Base-by-base conservation (phyloP, 1,140 invertebrate species). In the Oncopeltus fasciatus region DNA sequence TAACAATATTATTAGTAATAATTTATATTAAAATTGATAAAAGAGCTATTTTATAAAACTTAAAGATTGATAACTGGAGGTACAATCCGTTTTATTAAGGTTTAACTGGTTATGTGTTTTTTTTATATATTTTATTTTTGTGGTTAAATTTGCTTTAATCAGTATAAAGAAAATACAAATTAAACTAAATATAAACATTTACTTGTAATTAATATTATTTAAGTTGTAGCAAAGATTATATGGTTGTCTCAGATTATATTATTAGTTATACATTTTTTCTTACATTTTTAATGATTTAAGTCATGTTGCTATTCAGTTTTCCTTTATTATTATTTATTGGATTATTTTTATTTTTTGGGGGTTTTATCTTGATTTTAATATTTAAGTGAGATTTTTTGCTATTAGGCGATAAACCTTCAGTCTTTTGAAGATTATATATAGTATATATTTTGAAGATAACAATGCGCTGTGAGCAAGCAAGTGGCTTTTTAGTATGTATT, bases 401-500 rank as follows among this genome's bases (percentile, higher is more conserved):
- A 26, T 28, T 47, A 29, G 21, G 59, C 59, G 26, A 24, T 60
- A 49, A 28, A 59, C 46, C 59, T 60, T 51, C 59, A 60, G 59
- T 60, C 59, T 47, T 60, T 28, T 60, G 43, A 47, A 38, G 33
- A 49, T 60, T 47, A 60, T 33, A 27, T 64, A 59, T 60, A 47
- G 31, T 64, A 59, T 60, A 59, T 61, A 64, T 61, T 64, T 64
- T 61, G 26, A 61, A 64, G 28, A 60, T 64, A 61, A 64, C 63
- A 61, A 33, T 61, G 63, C 46, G 63, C 63, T 64, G 63, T 64
- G 63, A 64, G 59, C 31, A 60, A 61, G 63, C 53, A 63, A 61
- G 63, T 64, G 63, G 63, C 63, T 64, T 64, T 63, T 64, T 64
- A 64, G 63, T 64, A 57, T 59, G 51, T 64, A 56, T 64, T 61